These are phyloP conservation scores for Agelaius phoeniceus DNA, from an alignment of 2,113 vertebrate species.

Conservation along the genomic window DNA sequence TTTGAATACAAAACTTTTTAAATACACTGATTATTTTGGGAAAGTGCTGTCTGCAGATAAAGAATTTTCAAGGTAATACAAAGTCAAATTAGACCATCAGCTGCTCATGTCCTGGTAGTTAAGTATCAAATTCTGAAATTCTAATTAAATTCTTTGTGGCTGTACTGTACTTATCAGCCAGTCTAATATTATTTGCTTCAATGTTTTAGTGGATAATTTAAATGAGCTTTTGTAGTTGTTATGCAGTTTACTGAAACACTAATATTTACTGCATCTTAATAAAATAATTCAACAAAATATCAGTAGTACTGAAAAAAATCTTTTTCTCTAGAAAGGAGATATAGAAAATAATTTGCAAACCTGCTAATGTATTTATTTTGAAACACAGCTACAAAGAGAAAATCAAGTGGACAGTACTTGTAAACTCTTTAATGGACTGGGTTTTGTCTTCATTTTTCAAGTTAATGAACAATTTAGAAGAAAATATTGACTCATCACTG, in stretches of 20 bases:
- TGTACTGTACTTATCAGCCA: neutral
- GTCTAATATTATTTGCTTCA: slow-evolving; percentile 16
- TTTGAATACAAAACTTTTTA: neutral
- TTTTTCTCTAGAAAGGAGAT: neutral
- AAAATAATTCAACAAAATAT: neutral
- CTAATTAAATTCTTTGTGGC: slow-evolving; percentile 20
- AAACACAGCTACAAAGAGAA: neutral
- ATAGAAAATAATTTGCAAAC: neutral
- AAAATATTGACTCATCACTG: neutral
- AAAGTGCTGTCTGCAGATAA: neutral
- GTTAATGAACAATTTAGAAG: neutral
- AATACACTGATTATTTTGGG: neutral
- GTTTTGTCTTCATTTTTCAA: neutral
- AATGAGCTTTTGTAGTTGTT: neutral
- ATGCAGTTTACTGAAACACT: neutral
- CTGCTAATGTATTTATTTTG: neutral
- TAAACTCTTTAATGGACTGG: neutral
- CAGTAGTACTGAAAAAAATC: neutral
- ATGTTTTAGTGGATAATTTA: neutral
- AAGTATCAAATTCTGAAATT: neutral
- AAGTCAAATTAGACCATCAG: neutral
- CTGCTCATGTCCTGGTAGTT: neutral
- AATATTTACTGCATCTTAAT: neutral
- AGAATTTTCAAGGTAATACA: slow-evolving; percentile 1
- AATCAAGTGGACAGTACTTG: neutral